Evolutionary conservation across 1,140 invertebrate species (phyloP).

Genomic region (Charaxes varanes): DNA sequence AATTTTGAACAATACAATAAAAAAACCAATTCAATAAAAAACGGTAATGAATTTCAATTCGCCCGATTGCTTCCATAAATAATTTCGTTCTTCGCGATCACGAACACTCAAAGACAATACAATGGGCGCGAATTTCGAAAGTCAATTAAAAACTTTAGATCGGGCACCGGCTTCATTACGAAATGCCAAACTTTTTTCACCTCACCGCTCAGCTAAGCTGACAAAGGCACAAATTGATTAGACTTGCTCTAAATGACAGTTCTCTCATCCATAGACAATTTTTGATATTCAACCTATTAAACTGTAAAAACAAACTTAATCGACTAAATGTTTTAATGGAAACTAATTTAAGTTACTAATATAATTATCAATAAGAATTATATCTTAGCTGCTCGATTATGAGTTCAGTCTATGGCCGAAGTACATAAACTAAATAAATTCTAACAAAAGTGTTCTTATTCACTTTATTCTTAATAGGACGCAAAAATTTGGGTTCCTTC

Average conservation of each 20-base stretch:
- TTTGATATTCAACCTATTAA: slow-evolving; percentile 5
- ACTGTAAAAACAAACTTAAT: slow-evolving; percentile 1
- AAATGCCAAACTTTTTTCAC: slow-evolving; percentile 16
- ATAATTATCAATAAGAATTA: too few relatives aligned
- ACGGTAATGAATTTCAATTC: too few relatives aligned
- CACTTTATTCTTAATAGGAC: not conserved
- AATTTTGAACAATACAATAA: too few relatives aligned
- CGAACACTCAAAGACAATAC: slow-evolving; percentile 1
- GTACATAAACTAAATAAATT: too few relatives aligned
- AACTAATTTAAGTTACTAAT: too few relatives aligned
- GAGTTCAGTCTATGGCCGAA: too few relatives aligned
- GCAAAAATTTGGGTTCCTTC: not conserved
- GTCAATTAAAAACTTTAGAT: slow-evolving; percentile 7
- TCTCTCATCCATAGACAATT: slow-evolving; percentile 11
- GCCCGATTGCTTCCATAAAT: too few relatives aligned
- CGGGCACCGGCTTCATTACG: slow-evolving; percentile 2
- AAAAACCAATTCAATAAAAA: too few relatives aligned
- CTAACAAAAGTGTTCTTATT: not conserved
- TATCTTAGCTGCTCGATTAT: too few relatives aligned
- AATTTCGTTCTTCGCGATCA: not conserved
- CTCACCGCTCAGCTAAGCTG: slow-evolving; percentile 17
- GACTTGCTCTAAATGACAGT: slow-evolving; percentile 21
- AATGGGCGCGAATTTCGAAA: slow-evolving; percentile 2
- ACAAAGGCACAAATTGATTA: slow-evolving; percentile 30
- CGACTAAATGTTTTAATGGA: not conserved